phyloP scores from a whole-genome alignment of 2,797 vertebrate genomes.

The Lagodon rhomboides region DNA sequence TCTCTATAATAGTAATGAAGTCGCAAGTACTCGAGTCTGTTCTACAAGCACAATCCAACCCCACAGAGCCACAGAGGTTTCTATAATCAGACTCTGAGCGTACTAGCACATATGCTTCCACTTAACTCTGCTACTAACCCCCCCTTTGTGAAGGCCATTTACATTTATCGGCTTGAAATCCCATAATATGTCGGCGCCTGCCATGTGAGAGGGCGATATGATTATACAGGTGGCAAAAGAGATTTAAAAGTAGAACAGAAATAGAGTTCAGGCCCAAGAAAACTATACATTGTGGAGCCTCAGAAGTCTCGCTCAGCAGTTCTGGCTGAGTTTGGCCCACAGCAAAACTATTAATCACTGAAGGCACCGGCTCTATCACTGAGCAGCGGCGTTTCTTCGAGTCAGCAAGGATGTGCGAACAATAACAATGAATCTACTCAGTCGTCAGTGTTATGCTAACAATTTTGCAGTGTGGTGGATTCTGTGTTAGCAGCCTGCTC shows the following conservation, averaged over 20 bases:
- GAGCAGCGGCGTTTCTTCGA: slow-evolving; percentile 33
- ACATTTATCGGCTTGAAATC: slow-evolving; percentile 65
- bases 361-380: slow-evolving; percentile 26
- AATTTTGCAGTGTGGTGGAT: slow-evolving; percentile 40
- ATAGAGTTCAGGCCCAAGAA: slow-evolving; percentile 45
- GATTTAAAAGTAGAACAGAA: slow-evolving; percentile 36
- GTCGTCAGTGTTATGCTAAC: slow-evolving; percentile 39
- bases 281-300: slow-evolving; percentile 36
- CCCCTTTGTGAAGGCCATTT: slow-evolving; percentile 45
- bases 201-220: slow-evolving; percentile 52
- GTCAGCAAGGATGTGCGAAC: slow-evolving; percentile 65
- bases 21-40: slow-evolving; percentile 28
- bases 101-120: slow-evolving; percentile 73
- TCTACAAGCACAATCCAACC: slow-evolving; percentile 43
- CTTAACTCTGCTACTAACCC: slow-evolving; percentile 63
- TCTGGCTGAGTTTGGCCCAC: slow-evolving; percentile 28
- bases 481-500: slow-evolving; percentile 39
- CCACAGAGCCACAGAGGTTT: slow-evolving; percentile 60
- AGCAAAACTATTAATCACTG: slow-evolving; percentile 48
- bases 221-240: slow-evolving; percentile 66
- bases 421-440: slow-evolving; percentile 60
- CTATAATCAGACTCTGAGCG: slow-evolving; percentile 56
- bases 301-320: slow-evolving; percentile 44
- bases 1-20: slow-evolving; percentile 20
- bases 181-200: slow-evolving; percentile 33